Evolutionary conservation across 2,797 vertebrate species (phyloP).

Genomic region (Eutrigla gurnardus): DNA sequence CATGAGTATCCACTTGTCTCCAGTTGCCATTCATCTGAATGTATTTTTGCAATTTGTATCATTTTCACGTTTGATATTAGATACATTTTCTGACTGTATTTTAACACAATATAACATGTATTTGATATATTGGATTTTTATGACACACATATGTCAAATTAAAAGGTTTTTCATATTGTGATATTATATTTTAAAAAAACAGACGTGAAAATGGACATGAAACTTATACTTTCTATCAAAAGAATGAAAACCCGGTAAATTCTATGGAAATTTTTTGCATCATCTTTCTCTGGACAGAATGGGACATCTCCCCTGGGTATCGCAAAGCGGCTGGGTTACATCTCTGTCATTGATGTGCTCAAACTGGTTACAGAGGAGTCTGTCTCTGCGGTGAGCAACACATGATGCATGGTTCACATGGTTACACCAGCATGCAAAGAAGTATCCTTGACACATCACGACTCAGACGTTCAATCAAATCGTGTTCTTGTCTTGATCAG

Average conservation of each 20-base stretch:
- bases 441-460: slow-evolving; percentile 7
- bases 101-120: neutral
- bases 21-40: neutral
- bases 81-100: neutral
- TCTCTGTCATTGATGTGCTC: slow-evolving; percentile 96
- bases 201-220: slow-evolving; percentile 1
- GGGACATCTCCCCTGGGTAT: slow-evolving; percentile 97
- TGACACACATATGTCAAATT: neutral
- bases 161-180: neutral
- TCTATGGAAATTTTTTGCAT: neutral
- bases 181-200: neutral
- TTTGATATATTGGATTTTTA: neutral
- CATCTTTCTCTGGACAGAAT: slow-evolving; percentile 79
- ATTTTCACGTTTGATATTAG: neutral
- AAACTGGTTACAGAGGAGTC: slow-evolving; percentile 95
- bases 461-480: slow-evolving; percentile 27
- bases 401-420: slow-evolving; percentile 37
- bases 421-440: slow-evolving; percentile 26
- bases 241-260: neutral
- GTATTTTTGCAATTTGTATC: neutral
- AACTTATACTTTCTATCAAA: neutral
- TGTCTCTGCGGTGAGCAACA: slow-evolving; percentile 84
- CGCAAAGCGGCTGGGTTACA: slow-evolving; percentile 95
- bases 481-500: slow-evolving; percentile 8
- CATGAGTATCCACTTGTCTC: neutral